Base-by-base conservation (phyloP, 2,113 vertebrate species). In the Pontoporia blainvillei region DNA sequence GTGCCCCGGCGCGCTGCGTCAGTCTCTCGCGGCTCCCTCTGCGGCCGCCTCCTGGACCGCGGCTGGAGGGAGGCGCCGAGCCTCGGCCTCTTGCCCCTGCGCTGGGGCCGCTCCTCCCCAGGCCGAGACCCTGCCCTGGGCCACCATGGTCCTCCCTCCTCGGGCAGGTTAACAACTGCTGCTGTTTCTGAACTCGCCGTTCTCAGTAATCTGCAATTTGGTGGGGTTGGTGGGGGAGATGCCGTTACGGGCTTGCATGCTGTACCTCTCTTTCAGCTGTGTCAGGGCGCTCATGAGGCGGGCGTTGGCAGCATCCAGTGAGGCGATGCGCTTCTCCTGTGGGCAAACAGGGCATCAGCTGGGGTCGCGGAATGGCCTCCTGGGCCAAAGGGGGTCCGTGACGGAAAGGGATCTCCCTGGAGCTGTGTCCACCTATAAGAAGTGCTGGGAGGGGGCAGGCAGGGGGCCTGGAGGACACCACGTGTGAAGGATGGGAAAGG, bases 261-360 rank as follows among this genome's bases (percentile, higher is more conserved):
- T 99, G 99, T 99, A 99, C 98, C 99, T 99, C 99, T 99, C 99
- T 99, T 99, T 99, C 97, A 99, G 99, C 99, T 99, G 99, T 2
- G 99, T 99, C 88, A 99, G 99, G 72, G 99, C 99, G 61, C 99
- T 99, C 99, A 99, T 99, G 96, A 99, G 98, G 92, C 99, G 99
- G 90, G 99, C 99, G 71, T 99, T 99, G 98, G 99, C 99, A 0
- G 99, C 99, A 0, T 99, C 99, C 99, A 99, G 87, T 0, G 99
- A 99, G 39, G 99, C 99, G 18, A 99, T 99, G 95, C 99, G 99
- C 98, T 99, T 99, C 98, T 99, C 99, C 99, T 99, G 98, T 67
- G 95, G 34, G 46, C 89, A 89, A 34, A 49, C 31, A 31, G 41
- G 89, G 34, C 0, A 0, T 90, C 2, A 83, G 73, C 0, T 9